A percentile compares a stretch with the other conserved stretches of the same genome.
Evolutionary conservation across 2,797 vertebrate genomes (phyloP).

Genomic region (Microctenopoma lineatum): DNA sequence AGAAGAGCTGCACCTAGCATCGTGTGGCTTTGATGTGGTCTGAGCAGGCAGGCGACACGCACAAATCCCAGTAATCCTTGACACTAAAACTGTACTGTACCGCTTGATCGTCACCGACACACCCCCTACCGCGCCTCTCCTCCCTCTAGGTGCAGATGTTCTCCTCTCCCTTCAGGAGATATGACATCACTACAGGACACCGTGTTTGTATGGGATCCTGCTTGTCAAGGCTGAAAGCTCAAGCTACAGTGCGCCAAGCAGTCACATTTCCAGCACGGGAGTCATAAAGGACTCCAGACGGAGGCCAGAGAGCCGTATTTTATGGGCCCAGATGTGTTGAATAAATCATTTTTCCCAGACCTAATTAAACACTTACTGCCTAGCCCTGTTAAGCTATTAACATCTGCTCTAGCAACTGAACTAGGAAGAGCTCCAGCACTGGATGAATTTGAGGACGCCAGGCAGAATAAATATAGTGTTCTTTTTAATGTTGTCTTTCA

Average conservation of each 20-base stretch:
- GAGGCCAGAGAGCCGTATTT: constrained; percentile 63
- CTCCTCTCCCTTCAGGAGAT: constrained; percentile 32
- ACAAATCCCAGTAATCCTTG: constrained; percentile 69
- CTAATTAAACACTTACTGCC: constrained; percentile 78
- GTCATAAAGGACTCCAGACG: constrained; percentile 42
- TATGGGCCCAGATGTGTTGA: constrained; percentile 76
- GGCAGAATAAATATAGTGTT: constrained; percentile 46
- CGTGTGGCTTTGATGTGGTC: constrained; percentile 53
- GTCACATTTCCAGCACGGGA: constrained; percentile 32
- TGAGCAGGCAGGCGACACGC: constrained; percentile 48
- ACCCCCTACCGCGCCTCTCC: constrained; percentile 35
- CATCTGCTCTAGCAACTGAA: constrained; percentile 75
- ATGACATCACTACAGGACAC: constrained; percentile 42
- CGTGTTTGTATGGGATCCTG: constrained; percentile 28
- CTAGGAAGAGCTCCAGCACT: constrained; percentile 52
- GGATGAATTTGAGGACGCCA: constrained; percentile 47
- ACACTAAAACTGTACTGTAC: constrained; percentile 51
- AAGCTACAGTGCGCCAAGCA: constrained; percentile 13
- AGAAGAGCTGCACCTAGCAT: constrained; percentile 33
- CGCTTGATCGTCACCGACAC: constrained; percentile 53
- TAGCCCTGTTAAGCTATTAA: constrained; percentile 73
- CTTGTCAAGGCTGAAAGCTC: constrained; percentile 28
- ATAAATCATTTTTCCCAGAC: constrained; percentile 74
- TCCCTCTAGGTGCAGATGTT: constrained; percentile 45
- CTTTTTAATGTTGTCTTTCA: constrained; percentile 36